These are phyloP conservation scores for Baronia brevicornis DNA, from an alignment of 2,888 invertebrate genomes.

Conservation along the genomic window DNA sequence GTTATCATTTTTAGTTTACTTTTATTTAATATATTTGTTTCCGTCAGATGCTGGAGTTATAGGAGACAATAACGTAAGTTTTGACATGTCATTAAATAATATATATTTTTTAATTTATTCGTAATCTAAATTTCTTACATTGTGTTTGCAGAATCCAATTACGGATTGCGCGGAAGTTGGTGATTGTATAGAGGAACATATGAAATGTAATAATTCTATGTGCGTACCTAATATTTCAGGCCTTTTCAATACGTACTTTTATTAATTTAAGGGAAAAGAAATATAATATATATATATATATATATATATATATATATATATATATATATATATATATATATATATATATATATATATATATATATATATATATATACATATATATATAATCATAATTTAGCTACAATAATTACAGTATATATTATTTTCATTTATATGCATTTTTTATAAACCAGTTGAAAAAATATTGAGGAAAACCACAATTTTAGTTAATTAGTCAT, in stretches of 20 bases:
- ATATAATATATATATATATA: not conserved
- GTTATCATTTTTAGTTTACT: not conserved
- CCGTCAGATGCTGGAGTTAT: constrained; percentile 9
- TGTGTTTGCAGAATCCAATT: constrained; percentile 1
- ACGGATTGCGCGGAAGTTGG: constrained; percentile 8
- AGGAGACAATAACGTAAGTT: not conserved
- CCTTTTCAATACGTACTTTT: too few relatives aligned
- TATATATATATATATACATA: too few relatives aligned
- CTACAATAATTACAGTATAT: too few relatives aligned
- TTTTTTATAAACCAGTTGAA: too few relatives aligned
- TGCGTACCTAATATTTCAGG: constrained; percentile 4
- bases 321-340: not conserved
- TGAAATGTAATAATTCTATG: constrained; percentile 10
- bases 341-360: too few relatives aligned
- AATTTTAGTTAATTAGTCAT: too few relatives aligned
- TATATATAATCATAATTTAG: too few relatives aligned
- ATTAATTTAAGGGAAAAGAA: too few relatives aligned
- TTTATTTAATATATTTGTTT: constrained; percentile 1
- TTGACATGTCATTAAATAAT: not conserved
- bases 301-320: not conserved
- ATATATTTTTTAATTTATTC: not conserved
- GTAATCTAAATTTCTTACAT: not conserved
- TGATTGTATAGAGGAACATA: constrained; percentile 5
- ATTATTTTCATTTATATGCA: too few relatives aligned
- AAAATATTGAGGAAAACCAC: too few relatives aligned